Evolutionary conservation across 2,797 vertebrate genomes (phyloP).

Genomic region (Pangasius mekongensis): DNA sequence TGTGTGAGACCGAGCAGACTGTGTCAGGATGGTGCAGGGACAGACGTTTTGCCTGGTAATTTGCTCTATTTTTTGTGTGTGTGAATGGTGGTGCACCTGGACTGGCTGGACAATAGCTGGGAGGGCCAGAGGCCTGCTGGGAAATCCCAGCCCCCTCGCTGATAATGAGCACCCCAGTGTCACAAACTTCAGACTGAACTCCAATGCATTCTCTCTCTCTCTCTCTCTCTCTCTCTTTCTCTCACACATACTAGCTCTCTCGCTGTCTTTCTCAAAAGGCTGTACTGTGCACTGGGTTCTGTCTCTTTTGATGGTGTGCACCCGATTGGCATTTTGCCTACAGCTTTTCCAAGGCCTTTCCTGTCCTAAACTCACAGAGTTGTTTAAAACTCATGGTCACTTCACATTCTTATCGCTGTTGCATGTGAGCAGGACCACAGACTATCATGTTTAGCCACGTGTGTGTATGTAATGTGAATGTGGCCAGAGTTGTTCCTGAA

Average conservation of each 20-base stretch:
- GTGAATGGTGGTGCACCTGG: slow-evolving; percentile 79
- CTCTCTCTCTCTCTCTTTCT: slow-evolving; percentile 39
- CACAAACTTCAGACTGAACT: slow-evolving; percentile 68
- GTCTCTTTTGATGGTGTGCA: slow-evolving; percentile 32
- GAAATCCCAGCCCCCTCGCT: slow-evolving; percentile 66
- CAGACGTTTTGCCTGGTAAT: slow-evolving; percentile 52
- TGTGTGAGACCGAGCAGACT: slow-evolving; percentile 21
- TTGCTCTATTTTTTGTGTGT: slow-evolving; percentile 41
- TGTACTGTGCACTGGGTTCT: slow-evolving; percentile 21
- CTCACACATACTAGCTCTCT: slow-evolving; percentile 21
- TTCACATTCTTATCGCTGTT: slow-evolving; percentile 27
- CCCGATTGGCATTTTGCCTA: slow-evolving; percentile 34
- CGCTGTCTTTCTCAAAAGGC: slow-evolving; percentile 34
- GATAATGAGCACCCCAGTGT: slow-evolving; percentile 77
- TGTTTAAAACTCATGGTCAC: slow-evolving; percentile 32
- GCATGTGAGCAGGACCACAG: neutral
- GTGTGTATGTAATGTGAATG: slow-evolving; percentile 15
- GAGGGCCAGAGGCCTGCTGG: slow-evolving; percentile 63
- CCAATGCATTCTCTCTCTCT: slow-evolving; percentile 39
- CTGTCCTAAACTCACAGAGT: slow-evolving; percentile 51
- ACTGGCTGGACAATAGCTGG: slow-evolving; percentile 69
- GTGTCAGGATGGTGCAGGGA: slow-evolving; percentile 32
- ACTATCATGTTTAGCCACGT: slow-evolving; percentile 53
- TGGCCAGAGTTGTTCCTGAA: slow-evolving; percentile 56
- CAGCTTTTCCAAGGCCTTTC: slow-evolving; percentile 62